These are phyloP conservation scores for Sinocyclocheilus anophthalmus DNA, from an alignment of 2,113 vertebrate species.

Conservation along the genomic window DNA sequence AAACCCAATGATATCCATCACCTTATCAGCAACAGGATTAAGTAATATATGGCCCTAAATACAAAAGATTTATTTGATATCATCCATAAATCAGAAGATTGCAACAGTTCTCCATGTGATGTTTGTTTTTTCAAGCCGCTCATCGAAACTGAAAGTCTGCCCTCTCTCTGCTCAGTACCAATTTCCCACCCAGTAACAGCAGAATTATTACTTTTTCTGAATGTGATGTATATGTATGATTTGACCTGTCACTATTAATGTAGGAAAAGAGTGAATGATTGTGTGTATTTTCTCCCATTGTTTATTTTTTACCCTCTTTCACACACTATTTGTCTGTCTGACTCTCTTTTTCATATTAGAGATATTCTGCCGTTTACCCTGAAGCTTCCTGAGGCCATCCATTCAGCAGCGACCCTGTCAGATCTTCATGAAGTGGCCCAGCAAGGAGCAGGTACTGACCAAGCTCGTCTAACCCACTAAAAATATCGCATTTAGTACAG, in stretches of 20 bases:
- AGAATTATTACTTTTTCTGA: background rate
- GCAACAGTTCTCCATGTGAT: no score
- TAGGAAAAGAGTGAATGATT: background rate
- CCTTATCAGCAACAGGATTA: no score
- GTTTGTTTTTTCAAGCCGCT: no score
- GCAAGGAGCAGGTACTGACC: slow-evolving; percentile 85
- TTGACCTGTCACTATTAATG: background rate
- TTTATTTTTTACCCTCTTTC: background rate
- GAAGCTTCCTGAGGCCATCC: slow-evolving; percentile 88
- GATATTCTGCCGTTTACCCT: slow-evolving; percentile 91
- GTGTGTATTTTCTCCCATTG: background rate
- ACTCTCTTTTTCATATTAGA: slow-evolving; percentile 66
- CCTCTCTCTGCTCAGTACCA: background rate
- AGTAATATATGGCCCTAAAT: no score
- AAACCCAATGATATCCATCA: no score
- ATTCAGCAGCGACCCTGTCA: slow-evolving; percentile 84
- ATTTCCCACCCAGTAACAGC: background rate
- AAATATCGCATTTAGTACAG: background rate
- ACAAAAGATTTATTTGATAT: no score
- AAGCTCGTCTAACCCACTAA: background rate
- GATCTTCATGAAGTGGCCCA: slow-evolving; percentile 90
- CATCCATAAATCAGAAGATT: no score
- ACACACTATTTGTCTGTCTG: background rate
- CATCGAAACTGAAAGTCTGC: background rate
- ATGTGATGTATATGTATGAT: background rate